Conservation (phyloP, 1,140 invertebrate genomes). For the Drosophila sturtevanti region DNA sequence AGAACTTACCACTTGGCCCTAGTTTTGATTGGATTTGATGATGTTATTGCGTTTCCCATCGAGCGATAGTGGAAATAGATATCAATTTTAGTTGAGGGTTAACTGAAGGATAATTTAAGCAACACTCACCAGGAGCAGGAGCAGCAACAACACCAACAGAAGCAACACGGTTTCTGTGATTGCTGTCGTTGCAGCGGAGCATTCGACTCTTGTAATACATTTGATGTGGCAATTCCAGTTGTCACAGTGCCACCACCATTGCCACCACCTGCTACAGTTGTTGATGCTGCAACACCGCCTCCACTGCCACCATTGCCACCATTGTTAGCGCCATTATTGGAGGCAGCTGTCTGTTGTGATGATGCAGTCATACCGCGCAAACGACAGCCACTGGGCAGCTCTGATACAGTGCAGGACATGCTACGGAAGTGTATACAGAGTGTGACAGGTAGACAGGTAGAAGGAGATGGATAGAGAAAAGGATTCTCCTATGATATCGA, state of each 20-base stretch:
- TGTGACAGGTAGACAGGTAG: slow-evolving; percentile 4
- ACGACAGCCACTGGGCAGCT: slow-evolving; percentile 81
- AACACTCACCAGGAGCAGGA: slow-evolving; percentile 87
- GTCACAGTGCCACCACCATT: slow-evolving; percentile 33
- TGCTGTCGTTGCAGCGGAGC: slow-evolving; percentile 66
- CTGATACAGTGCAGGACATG: slow-evolving; percentile 82
- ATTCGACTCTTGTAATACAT: slow-evolving; percentile 72
- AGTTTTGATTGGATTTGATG: slow-evolving; percentile 53
- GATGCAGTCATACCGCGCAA: slow-evolving; percentile 81
- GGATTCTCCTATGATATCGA: slow-evolving; percentile 5
- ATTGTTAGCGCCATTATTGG: slow-evolving; percentile 40
- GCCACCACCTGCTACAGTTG: slow-evolving; percentile 33
- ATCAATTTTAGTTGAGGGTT: slow-evolving; percentile 23
- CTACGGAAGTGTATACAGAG: slow-evolving; percentile 16
- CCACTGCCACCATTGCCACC: slow-evolving; percentile 31
- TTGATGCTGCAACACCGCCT: slow-evolving; percentile 27
- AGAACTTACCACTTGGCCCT: slow-evolving; percentile 78
- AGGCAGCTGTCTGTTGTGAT: slow-evolving; percentile 57
- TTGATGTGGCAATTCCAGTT: slow-evolving; percentile 56
- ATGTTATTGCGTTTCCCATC: slow-evolving; percentile 23
- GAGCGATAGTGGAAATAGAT: slow-evolving; percentile 28
- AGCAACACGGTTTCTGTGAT: slow-evolving; percentile 85
- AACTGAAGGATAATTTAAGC: slow-evolving; percentile 16
- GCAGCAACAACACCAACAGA: slow-evolving; percentile 89
- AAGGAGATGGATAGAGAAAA: neutral